These are phyloP conservation scores for Gopherus evgoodei DNA, from an alignment of 2,113 vertebrate species.

Conservation along the genomic window DNA sequence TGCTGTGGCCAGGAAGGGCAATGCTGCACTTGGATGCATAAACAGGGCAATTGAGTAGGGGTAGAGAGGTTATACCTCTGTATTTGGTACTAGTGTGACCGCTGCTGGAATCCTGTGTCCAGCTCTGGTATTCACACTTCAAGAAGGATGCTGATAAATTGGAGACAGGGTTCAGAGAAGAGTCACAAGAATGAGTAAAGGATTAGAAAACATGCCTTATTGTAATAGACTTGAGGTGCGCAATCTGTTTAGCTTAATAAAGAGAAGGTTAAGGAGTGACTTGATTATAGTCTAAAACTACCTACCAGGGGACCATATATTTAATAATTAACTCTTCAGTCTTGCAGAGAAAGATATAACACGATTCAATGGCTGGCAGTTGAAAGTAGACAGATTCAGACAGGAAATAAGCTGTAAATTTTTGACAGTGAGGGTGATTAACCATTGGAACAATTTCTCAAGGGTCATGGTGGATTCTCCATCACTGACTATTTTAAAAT, in stretches of 20 bases:
- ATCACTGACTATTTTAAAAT: background rate
- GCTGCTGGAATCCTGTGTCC: background rate
- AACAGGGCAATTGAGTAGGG: background rate
- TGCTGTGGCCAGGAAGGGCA: background rate
- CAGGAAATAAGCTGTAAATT: background rate
- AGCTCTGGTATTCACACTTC: background rate
- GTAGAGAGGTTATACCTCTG: background rate
- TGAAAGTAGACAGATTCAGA: background rate
- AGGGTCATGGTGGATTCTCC: background rate
- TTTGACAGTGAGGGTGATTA: background rate
- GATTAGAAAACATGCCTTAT: background rate
- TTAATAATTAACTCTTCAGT: background rate
- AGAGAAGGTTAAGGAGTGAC: background rate
- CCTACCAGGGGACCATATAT: background rate
- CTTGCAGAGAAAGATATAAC: background rate
- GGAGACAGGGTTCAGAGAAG: background rate
- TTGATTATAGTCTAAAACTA: background rate
- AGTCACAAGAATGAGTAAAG: background rate
- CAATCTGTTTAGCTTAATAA: background rate
- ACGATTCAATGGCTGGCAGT: background rate
- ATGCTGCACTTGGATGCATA: background rate
- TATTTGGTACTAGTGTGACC: background rate
- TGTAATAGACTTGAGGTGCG: background rate
- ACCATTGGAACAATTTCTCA: background rate
- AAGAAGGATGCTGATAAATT: background rate